Evolutionary conservation across 2,113 vertebrate species (phyloP), one percentile per base, ranked within the genome.

Genomic region (Ariopsis seemanni): DNA sequence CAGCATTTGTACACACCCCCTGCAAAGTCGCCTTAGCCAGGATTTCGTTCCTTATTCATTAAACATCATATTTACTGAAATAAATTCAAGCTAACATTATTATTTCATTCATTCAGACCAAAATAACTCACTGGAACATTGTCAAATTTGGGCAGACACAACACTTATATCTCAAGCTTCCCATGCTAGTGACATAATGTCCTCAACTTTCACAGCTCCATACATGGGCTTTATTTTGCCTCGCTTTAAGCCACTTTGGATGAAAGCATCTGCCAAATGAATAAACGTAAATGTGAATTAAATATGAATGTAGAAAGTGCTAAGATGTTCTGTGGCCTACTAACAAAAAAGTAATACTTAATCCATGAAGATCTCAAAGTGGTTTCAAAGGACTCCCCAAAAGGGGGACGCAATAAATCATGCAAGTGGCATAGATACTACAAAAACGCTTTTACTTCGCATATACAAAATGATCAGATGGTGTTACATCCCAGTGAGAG

Each of bases 281-380:
- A 79, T 27, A 55, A 78, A 78, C 11, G 2, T 78, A 53, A 53
- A 79, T 17, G 75, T 53, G 27, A 79, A 55, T 79, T 14, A 78
- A 78, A 78, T 65, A 85, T 77, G 17, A 25, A 85, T 62, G 84
- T 27, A 63, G 84, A 20, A 69, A 79, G 20, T 84, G 65, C 83
- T 42, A 30, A 25, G 72, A 27, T 65, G 72, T 77, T 63, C 34
- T n/a, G 20, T 85, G 84, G 17, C 71, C 71, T 85, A 85, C 34
- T 60, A 77, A n/a, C 42, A 48, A 48, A 72, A 52, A 48, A 77
- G 74, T 14, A 62, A 75, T 85, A 50, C 58, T 75, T 85, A 85
- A 75, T 85, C 84, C 55, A 85, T 27, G 71, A 77, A 63, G 84
- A 42, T 22, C 72, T 62, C 30, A 60, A 85, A 85, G 58, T 50